Base-by-base conservation (phyloP, 2,888 invertebrate genomes). In the Ganaspis brasiliensis region DNA sequence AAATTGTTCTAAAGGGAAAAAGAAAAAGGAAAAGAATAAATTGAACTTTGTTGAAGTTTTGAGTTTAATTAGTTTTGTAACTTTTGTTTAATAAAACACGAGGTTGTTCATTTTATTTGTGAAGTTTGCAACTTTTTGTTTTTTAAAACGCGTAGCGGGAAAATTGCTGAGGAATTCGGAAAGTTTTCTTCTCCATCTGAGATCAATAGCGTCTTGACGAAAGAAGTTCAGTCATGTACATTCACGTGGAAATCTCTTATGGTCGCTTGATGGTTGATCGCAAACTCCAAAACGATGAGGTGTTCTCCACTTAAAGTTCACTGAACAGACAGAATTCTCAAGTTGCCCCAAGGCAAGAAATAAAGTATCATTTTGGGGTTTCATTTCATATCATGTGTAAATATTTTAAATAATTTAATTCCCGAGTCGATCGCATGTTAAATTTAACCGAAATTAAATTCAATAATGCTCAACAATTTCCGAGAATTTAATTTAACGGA, bases 251-350 rank as follows among this genome's bases (percentile, higher is more conserved):
- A 59, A 59, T 16, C 59, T 59, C 59, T 31, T 59, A 59, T 59
- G 59, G 59, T 59, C 59, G 59, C 59, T 59, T 59, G 61, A 61
- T 61, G n/a, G 24, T 67, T 67, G 21, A 24, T 67, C n/a, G 63
- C 40, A 63, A 63, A 63, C 19, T 37, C 21, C 1, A 63, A 63
- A 61, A 61, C 31, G 21, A 40, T 40, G 37, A 63, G 21, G 63
- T 21, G 40, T 63, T 19, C 40, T 63, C 2, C 21, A 63, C 40
- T 61, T 31, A 16, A 37, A 40, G 40, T 63, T 63, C 63, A 63
- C 19, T 63, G 63, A 63, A 9, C 52, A 52, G 52, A 52, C 52
- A 52, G 19, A 52, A 52, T 19, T 19, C n/a, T 6, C 9, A 52
- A 52, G n/a, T 52, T 52, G 52, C 52, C 52, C 16, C 52, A 2